Percentiles rank a stretch among this genome's conserved stretches.
phyloP scores from a whole-genome alignment of 2,888 invertebrate genomes.

The Lasiommata megera region DNA sequence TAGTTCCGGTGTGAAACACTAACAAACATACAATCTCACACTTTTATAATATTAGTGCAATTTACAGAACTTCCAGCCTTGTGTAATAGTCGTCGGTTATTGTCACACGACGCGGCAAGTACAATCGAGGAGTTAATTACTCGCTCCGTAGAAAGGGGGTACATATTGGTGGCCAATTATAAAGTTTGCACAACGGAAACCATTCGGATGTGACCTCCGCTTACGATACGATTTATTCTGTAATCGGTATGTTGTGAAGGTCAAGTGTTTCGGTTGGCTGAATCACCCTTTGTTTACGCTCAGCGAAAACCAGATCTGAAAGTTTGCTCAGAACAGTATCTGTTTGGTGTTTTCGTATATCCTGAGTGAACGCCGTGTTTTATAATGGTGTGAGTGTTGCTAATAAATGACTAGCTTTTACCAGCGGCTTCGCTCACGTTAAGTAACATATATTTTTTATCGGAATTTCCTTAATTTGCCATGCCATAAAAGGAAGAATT shows the following conservation, averaged over 20 bases:
- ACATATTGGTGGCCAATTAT: slow-evolving; percentile 72
- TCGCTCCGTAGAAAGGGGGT: slow-evolving; percentile 52
- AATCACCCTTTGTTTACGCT: slow-evolving; percentile 57
- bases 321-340: slow-evolving; percentile 64
- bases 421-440: too few relatives aligned
- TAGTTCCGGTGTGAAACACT: background rate
- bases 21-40: too few relatives aligned
- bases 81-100: slow-evolving; percentile 33
- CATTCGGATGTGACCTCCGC: slow-evolving; percentile 42
- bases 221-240: slow-evolving; percentile 16
- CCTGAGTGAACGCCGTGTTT: slow-evolving; percentile 47
- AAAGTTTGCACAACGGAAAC: slow-evolving; percentile 61
- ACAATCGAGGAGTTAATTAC: slow-evolving; percentile 69
- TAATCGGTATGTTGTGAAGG: slow-evolving; percentile 6
- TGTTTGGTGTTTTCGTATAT: slow-evolving; percentile 46
- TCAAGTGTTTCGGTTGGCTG: slow-evolving; percentile 16
- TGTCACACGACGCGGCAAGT: slow-evolving; percentile 40
- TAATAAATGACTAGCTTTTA: background rate
- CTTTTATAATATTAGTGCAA: background rate
- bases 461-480: too few relatives aligned
- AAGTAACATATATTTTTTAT: too few relatives aligned
- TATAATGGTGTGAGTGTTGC: slow-evolving; percentile 32
- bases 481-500: too few relatives aligned
- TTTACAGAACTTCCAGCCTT: slow-evolving; percentile 9
- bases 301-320: slow-evolving; percentile 66